Evolutionary conservation across 2,113 vertebrate species (phyloP), one percentile per base, ranked within the genome.

Genomic region (Lampris incognitus): DNA sequence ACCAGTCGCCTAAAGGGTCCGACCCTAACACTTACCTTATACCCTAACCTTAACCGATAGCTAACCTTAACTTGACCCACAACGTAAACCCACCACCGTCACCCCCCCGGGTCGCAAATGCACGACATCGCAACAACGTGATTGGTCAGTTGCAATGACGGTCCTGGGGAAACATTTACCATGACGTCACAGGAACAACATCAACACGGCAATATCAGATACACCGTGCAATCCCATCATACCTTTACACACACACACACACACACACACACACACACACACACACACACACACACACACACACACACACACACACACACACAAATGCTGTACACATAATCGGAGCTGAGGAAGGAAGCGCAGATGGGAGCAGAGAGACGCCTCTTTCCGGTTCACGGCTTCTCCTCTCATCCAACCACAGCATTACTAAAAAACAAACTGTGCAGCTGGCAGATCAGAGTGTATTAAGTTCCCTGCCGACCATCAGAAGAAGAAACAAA

Each of bases 381-480:
- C 55, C 24, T 24, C 24, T 74, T 83, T 79, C 67, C 42, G 2
- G 66, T 74, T 84, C 68, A 74, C 2, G 5, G 61, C 79, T 46
- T 72, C 50, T 36, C 49, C 55, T 63, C 42, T 55, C 49, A 66
- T 66, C 59, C 67, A 68, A 69, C 59, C 24, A 6, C 59, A 74
- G 58, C 44, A 13, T 64, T 37, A 38, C 3, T 38, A 7, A 7
- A 69, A 64, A 69, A 69, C 62, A 81, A 24, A n/a, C 58, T 2
- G 37, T 13, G 46, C 52, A 85, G 80, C 69, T 75, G 61, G 2
- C n/a, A 37, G 10, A 40, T 55, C 40, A 60, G 8, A 74, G 39
- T 56, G 42, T 54, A 68, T 50, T 1, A 2, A 42, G 6, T 39
- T 61, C 41, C 5, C 36, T 66, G 63, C 37, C 24, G 8, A 13